Evolutionary conservation across 2,888 invertebrate species (phyloP).

Genomic region (Conomelus anceps): DNA sequence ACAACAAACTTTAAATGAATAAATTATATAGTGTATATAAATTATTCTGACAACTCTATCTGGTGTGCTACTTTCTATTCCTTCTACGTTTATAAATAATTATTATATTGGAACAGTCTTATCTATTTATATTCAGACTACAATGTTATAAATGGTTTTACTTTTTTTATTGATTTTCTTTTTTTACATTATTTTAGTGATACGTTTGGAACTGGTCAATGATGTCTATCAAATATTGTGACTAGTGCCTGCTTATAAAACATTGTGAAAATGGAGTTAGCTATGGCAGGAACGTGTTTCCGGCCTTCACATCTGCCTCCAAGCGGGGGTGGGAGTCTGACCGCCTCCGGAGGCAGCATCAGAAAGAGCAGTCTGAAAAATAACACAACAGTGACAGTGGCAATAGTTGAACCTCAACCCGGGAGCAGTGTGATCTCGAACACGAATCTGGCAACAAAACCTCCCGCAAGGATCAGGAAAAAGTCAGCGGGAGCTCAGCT

Average conservation of each 20-base stretch:
- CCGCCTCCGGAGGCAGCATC: not conserved
- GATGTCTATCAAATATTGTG: not conserved
- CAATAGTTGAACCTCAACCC: not conserved
- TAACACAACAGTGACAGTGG: not conserved
- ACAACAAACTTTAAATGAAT: too few relatives aligned
- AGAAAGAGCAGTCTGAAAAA: not conserved
- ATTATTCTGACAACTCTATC: too few relatives aligned
- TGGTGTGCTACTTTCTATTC: too few relatives aligned
- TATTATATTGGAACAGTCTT: too few relatives aligned
- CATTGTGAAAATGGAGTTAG: not conserved
- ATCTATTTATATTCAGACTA: too few relatives aligned
- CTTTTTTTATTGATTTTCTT: not conserved
- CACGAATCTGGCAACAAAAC: not conserved
- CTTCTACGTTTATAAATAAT: too few relatives aligned
- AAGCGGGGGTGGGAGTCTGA: not conserved
- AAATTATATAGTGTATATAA: too few relatives aligned
- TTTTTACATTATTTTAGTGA: not conserved
- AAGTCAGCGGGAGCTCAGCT: conserved; percentile 33
- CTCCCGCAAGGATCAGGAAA: not conserved
- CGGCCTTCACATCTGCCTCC: conserved; percentile 22
- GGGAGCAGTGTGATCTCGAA: not conserved
- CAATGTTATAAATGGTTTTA: too few relatives aligned
- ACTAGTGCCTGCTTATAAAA: not conserved
- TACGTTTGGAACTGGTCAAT: not conserved
- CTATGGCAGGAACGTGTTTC: conserved; percentile 23